phyloP scores from a whole-genome alignment of 2,113 vertebrate species.

The Henicopernis longicauda region DNA sequence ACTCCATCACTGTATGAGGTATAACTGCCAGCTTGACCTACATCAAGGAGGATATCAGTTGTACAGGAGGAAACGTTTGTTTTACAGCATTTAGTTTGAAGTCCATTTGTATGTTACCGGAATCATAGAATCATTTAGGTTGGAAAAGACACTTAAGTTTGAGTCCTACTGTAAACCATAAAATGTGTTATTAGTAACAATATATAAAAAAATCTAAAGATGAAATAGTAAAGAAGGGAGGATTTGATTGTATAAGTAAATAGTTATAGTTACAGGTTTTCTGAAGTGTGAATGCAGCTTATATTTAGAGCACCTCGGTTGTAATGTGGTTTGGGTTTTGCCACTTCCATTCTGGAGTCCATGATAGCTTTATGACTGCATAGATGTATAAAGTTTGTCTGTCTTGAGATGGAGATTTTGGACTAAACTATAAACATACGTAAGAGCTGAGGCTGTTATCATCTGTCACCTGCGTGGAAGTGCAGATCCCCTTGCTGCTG shows the following conservation, averaged over 20 bases:
- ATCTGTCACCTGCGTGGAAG: background rate
- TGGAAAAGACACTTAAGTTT: background rate
- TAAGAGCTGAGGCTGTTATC: background rate
- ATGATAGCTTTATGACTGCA: background rate
- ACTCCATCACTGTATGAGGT: background rate
- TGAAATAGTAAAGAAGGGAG: background rate
- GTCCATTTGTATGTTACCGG: background rate
- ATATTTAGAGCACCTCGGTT: background rate
- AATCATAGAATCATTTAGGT: no score
- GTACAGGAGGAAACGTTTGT: background rate
- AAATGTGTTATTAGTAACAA: background rate
- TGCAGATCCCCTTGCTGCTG: background rate
- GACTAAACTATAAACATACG: background rate
- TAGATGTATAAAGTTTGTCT: fast-evolving
- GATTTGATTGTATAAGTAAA: background rate
- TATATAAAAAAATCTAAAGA: background rate
- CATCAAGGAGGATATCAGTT: background rate
- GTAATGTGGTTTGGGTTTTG: background rate
- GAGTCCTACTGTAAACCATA: background rate
- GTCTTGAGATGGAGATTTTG: background rate
- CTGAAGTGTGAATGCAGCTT: background rate
- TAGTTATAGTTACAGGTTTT: background rate
- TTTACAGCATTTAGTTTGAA: background rate
- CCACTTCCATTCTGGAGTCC: background rate
- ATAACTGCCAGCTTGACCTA: background rate